Evolutionary conservation across 2,888 invertebrate species (phyloP), one percentile per base, ranked within the genome.

Genomic region (Ephialtes manifestator): DNA sequence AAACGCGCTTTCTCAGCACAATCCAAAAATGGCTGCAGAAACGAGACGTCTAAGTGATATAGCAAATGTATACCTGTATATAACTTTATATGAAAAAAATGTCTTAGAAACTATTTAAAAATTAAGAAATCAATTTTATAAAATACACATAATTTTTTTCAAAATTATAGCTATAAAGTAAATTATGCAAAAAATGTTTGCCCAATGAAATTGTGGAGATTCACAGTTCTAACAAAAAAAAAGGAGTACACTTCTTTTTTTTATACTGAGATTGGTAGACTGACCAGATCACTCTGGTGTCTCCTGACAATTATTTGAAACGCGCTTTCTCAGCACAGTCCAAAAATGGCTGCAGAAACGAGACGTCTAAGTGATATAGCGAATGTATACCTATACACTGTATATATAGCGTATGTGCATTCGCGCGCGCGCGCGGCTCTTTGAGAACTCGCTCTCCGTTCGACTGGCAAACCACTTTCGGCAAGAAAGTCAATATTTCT

Each of bases 401-500:
- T 46, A 15, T 43, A 43, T 28, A 72, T 24, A 46, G 43, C 43
- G 71, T 58, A 68, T 68, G n/a, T 72, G 46, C 39, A 67, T 11
- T 77, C 74, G 60, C 58, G 80, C 76, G 84, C 68, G 68, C 60
- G 76, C 81, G 84, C 51, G 68, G 24, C 76, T 78, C 78, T 81
- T 85, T 78, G 81, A 78, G 63, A 77, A 68, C 60, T 74, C 70
- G 68, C 55, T 79, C 74, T 74, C 48, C 55, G 75, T 68, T 78
- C 75, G 74, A 81, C 68, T 63, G 77, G 72, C 82, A 80, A 83
- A 83, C 75, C 70, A 83, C 84, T 85, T 85, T 81, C 78, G 78
- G 81, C 70, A 81, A 78, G 63, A 85, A 75, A 81, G 84, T 85
- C 84, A 85, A 85, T 85, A 85, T 85, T 85, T 79, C 78, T 63